Conservation (phyloP, 2,113 vertebrate species). For the Pelecanoides urinatrix region DNA sequence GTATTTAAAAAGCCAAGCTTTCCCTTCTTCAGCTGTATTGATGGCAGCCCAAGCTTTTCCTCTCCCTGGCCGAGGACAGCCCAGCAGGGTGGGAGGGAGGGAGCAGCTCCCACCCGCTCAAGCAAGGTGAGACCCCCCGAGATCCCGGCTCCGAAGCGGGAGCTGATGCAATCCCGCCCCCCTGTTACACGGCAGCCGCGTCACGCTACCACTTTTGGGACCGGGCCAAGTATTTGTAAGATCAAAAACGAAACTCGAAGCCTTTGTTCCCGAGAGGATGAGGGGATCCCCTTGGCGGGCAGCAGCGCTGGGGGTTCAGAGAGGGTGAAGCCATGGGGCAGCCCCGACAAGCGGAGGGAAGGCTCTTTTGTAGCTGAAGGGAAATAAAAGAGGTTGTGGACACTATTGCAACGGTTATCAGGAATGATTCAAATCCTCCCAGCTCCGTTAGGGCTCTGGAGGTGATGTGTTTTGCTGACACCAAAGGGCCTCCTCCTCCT, state of each 20-base stretch:
- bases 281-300: background rate
- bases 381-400: background rate
- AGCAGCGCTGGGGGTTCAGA: background rate
- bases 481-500: background rate
- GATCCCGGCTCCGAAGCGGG: background rate
- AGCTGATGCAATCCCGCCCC: background rate
- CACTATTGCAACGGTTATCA: rapidly evolving
- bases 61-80: background rate
- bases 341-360: background rate
- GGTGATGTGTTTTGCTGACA: background rate
- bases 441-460: background rate
- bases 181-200: background rate
- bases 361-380: background rate
- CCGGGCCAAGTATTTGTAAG: background rate
- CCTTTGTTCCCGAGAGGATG: background rate
- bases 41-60: rapidly evolving
- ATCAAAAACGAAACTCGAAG: background rate
- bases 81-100: rapidly evolving
- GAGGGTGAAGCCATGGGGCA: too few relatives aligned
- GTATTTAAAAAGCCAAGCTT: too few relatives aligned
- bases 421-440: background rate
- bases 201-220: background rate
- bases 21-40: rapidly evolving
- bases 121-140: background rate
- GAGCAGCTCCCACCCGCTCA: background rate